phyloP scores from a whole-genome alignment of 2,797 vertebrate genomes.

The Nasua narica region DNA sequence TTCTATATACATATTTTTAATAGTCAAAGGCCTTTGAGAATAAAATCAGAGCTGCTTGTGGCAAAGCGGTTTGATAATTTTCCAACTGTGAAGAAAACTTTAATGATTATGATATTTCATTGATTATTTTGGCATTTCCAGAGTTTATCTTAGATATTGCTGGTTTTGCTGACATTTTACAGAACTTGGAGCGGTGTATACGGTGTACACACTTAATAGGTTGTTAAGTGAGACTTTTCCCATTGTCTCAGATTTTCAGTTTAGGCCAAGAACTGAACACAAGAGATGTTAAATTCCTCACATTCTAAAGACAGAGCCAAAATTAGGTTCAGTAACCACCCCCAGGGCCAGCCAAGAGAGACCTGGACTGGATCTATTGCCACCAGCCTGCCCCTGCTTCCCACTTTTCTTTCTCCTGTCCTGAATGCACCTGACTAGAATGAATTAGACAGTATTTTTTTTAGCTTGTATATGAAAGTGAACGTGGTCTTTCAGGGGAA shows the following conservation, averaged over 20 bases:
- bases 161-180: constrained; percentile 57
- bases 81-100: constrained; percentile 58
- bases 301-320: not conserved
- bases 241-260: constrained; percentile 42
- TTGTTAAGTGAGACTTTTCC: constrained; percentile 36
- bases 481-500: not conserved
- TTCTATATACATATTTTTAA: constrained; percentile 33
- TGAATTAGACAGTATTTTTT: not conserved
- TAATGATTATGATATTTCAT: constrained; percentile 62
- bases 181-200: not conserved
- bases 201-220: not conserved
- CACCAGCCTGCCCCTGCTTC: not conserved
- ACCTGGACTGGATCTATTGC: not conserved
- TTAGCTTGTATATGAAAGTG: not conserved
- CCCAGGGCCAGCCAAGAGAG: not conserved
- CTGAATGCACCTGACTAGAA: not conserved
- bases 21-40: constrained; percentile 29
- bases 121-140: constrained; percentile 67
- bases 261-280: constrained; percentile 24
- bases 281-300: not conserved
- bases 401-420: not conserved
- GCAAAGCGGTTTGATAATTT: constrained; percentile 46
- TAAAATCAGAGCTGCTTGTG: constrained; percentile 27
- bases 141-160: constrained; percentile 37
- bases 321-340: not conserved